phyloP scores from a whole-genome alignment of 2,113 vertebrate species.

The Micronycteris hirsuta region DNA sequence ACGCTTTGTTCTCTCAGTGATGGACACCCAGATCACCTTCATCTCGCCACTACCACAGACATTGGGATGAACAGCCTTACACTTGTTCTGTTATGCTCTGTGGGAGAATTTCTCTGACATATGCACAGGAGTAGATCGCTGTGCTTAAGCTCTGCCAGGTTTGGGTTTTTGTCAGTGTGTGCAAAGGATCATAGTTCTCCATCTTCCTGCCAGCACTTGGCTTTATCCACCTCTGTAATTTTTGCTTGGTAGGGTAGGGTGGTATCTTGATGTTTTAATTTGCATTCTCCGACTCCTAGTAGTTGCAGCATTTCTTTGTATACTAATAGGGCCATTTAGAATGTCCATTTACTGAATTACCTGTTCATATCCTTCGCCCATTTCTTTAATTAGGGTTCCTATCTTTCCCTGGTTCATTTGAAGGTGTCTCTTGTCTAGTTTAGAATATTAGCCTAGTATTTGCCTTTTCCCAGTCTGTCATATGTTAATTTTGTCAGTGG shows the following conservation, averaged over 20 bases:
- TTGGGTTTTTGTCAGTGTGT: neutral
- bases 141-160: neutral
- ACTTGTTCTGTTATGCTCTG: neutral
- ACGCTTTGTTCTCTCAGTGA: neutral
- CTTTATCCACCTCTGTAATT: conserved; percentile 14
- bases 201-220: neutral
- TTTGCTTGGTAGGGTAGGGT: neutral
- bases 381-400: neutral
- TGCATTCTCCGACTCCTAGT: conserved; percentile 8
- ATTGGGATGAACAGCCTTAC: neutral
- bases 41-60: neutral
- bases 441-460: neutral
- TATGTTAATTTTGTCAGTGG: neutral
- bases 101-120: neutral
- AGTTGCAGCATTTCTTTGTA: neutral
- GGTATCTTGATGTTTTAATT: conserved; percentile 27
- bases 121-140: neutral
- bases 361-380: neutral
- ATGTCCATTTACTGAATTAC: neutral
- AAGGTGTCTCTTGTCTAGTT: neutral
- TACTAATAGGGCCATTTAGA: neutral
- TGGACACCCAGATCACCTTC: neutral
- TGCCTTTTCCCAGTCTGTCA: neutral
- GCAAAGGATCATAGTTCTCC: neutral
- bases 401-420: neutral